Evolutionary conservation across 2,888 invertebrate species (phyloP).

Genomic region (Neoascia interrupta): DNA sequence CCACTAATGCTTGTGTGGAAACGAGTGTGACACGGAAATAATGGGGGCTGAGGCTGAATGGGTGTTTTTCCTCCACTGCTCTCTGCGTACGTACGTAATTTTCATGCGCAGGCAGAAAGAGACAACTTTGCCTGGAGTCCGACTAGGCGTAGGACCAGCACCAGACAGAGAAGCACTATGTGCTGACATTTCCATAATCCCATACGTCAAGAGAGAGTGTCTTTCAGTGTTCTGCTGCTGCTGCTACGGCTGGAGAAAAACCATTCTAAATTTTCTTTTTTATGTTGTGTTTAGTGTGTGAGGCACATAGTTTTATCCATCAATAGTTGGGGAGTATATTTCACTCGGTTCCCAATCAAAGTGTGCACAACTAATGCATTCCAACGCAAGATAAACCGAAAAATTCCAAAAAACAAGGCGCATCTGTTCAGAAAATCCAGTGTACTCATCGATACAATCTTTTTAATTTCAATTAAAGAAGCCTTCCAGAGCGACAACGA

Average conservation of each 20-base stretch:
- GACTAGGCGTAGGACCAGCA: slow-evolving; percentile 22
- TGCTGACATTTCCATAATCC: slow-evolving; percentile 62
- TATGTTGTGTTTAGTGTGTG: slow-evolving; percentile 60
- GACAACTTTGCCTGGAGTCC: slow-evolving; percentile 45
- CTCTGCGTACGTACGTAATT: slow-evolving; percentile 59
- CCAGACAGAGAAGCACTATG: slow-evolving; percentile 57
- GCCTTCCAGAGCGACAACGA: slow-evolving; percentile 37
- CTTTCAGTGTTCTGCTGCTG: slow-evolving; percentile 47
- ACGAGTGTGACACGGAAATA: slow-evolving; percentile 56
- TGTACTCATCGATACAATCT: slow-evolving; percentile 49
- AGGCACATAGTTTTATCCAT: slow-evolving; percentile 44
- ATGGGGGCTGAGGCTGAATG: slow-evolving; percentile 64
- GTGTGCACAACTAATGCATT: slow-evolving; percentile 47
- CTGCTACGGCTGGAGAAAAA: slow-evolving; percentile 60
- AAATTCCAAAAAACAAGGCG: slow-evolving; percentile 59
- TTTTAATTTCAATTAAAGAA: slow-evolving; percentile 55
- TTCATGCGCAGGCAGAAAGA: slow-evolving; percentile 68
- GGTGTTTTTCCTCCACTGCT: slow-evolving; percentile 53
- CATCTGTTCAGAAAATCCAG: slow-evolving; percentile 54
- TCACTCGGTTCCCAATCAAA: slow-evolving; percentile 28
- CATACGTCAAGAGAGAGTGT: slow-evolving; percentile 64
- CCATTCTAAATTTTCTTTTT: slow-evolving; percentile 55
- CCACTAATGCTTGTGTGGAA: slow-evolving; percentile 19
- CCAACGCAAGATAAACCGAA: slow-evolving; percentile 40
- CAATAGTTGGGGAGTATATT: slow-evolving; percentile 28